phyloP scores from a whole-genome alignment of 1,140 invertebrate species.

The Drosophila pseudoobscura region DNA sequence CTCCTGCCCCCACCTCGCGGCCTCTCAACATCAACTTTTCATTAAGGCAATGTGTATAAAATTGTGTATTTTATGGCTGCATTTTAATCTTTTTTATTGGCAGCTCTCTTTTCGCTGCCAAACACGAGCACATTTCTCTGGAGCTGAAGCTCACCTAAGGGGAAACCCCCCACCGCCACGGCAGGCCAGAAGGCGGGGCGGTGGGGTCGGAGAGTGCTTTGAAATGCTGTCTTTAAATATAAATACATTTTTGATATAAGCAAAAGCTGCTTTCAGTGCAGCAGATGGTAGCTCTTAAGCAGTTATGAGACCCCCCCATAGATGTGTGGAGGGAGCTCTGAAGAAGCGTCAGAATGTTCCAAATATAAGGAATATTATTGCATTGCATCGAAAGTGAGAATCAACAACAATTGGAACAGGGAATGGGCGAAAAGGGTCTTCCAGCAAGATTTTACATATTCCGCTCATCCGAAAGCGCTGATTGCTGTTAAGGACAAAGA shows the following conservation, averaged over 20 bases:
- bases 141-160: slow-evolving; percentile 20
- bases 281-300: too few relatives aligned
- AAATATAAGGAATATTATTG: too few relatives aligned
- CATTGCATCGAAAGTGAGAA: too few relatives aligned
- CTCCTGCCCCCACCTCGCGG: neutral
- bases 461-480: too few relatives aligned
- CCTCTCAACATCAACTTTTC: slow-evolving; percentile 49
- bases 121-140: slow-evolving; percentile 21
- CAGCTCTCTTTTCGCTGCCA: slow-evolving; percentile 27
- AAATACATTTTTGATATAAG: slow-evolving; percentile 9
- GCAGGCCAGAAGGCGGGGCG: too few relatives aligned
- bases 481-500: too few relatives aligned
- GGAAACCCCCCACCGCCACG: neutral
- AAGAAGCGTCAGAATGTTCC: too few relatives aligned
- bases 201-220: neutral
- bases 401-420: too few relatives aligned
- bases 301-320: too few relatives aligned
- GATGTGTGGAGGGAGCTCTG: too few relatives aligned
- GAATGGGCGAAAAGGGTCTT: too few relatives aligned
- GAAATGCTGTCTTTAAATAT: slow-evolving; percentile 13
- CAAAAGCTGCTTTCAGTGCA: neutral
- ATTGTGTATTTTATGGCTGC: slow-evolving; percentile 73
- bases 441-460: too few relatives aligned
- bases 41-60: slow-evolving; percentile 72
- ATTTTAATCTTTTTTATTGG: slow-evolving; percentile 76